These are phyloP conservation scores for Taenaris catops DNA, from an alignment of 2,888 invertebrate genomes.

Conservation along the genomic window DNA sequence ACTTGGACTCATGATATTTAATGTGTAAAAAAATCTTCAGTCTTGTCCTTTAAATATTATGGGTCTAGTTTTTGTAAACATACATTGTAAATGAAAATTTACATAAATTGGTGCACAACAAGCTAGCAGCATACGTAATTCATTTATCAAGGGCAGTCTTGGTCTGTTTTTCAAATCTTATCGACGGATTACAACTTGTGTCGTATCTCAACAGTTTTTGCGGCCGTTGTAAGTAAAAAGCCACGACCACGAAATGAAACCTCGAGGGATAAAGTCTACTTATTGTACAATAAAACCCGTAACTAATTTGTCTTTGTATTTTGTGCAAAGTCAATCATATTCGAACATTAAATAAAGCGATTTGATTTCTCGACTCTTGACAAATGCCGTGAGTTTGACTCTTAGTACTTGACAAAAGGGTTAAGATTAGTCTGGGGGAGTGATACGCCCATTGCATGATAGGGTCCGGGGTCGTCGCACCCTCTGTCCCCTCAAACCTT, in stretches of 20 bases:
- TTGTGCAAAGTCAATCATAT: conserved; percentile 1
- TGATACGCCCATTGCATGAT: conserved; percentile 32
- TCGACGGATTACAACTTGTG: conserved; percentile 9
- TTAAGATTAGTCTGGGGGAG: conserved; percentile 36
- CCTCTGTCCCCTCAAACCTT: conserved; percentile 57
- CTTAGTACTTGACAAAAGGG: conserved; percentile 23
- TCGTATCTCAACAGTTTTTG: conserved; percentile 5
- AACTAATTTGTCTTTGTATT: not conserved
- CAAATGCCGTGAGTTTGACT: conserved; percentile 6
- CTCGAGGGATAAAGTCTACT: too few relatives aligned
- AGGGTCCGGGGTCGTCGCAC: conserved; percentile 70
- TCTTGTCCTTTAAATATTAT: conserved; percentile 1
- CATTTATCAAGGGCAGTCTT: conserved; percentile 14
- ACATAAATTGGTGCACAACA: conserved; percentile 5
- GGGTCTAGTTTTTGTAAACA: not conserved
- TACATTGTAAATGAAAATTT: conserved; percentile 6
- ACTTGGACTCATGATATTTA: too few relatives aligned
- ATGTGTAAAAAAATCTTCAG: not conserved
- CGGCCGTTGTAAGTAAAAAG: too few relatives aligned
- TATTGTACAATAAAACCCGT: not conserved
- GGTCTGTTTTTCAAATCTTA: conserved; percentile 12
- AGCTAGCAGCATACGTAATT: conserved; percentile 9
- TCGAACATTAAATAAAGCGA: not conserved
- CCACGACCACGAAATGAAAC: too few relatives aligned
- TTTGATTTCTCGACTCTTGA: conserved; percentile 4